These are phyloP conservation scores for Ornithorhynchus anatinus DNA, from an alignment of 2,113 vertebrate genomes.

Conservation along the genomic window DNA sequence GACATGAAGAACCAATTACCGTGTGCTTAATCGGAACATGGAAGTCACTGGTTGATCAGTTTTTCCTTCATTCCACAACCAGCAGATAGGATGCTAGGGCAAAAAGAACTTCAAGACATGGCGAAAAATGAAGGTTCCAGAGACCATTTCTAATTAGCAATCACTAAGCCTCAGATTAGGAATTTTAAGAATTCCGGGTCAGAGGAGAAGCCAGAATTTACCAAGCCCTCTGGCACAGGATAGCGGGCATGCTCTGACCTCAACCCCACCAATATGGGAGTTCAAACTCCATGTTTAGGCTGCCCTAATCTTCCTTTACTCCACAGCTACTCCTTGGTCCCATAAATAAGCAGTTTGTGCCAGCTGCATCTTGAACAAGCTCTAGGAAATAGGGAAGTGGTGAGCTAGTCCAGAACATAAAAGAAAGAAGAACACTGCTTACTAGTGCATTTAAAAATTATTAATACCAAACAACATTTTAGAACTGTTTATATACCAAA, in stretches of 20 bases:
- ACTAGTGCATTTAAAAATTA: conserved; percentile 1
- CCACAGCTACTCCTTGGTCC: neutral
- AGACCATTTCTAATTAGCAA: conserved; percentile 28
- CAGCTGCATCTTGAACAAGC: neutral
- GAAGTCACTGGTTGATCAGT: neutral
- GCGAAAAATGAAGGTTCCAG: neutral
- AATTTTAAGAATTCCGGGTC: conserved; percentile 27
- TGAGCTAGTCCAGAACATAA: neutral
- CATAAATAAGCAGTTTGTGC: neutral
- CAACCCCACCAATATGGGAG: neutral
- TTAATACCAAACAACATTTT: conserved; percentile 19
- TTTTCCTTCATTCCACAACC: neutral
- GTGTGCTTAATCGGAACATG: neutral
- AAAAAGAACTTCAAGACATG: neutral
- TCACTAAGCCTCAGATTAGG: conserved; percentile 27
- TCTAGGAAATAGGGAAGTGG: neutral
- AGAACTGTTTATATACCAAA: conserved; percentile 20
- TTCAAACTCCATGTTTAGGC: neutral
- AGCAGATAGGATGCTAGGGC: neutral
- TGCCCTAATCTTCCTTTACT: neutral
- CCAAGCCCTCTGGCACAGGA: conserved; percentile 1
- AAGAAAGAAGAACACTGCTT: neutral
- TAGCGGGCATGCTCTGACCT: too few species aligned
- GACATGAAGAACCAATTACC: neutral
- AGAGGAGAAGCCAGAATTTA: conserved; percentile 19